A percentile compares a stretch with the other conserved stretches of the same genome.
Evolutionary conservation across 2,113 vertebrate genomes (phyloP).

Genomic region (Nasalis larvatus): DNA sequence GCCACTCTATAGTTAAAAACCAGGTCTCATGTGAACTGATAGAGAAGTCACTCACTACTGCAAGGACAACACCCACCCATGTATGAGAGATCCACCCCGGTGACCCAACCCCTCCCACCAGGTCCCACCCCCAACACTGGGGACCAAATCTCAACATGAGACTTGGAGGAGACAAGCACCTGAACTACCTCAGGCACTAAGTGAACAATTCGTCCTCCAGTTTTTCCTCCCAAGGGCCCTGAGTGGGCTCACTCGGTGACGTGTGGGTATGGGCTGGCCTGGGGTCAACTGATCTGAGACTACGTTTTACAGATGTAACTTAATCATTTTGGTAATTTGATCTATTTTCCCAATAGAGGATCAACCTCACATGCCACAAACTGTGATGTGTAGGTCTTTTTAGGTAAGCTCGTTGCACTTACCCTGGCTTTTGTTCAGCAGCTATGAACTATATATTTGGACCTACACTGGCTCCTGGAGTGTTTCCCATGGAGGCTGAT

Average conservation of each 20-base stretch:
- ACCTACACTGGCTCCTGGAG: accelerated
- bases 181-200: too few species aligned
- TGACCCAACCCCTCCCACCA: too few species aligned
- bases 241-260: neutral
- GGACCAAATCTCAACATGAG: too few species aligned
- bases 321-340: too few species aligned
- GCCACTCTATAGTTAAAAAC: too few species aligned
- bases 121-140: too few species aligned
- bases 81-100: too few species aligned
- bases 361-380: neutral
- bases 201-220: neutral
- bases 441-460: accelerated
- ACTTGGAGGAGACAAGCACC: too few species aligned
- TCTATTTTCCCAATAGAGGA: neutral
- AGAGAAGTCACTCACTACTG: too few species aligned
- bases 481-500: neutral
- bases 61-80: too few species aligned
- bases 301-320: neutral
- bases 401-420: accelerated
- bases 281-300: accelerated
- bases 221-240: accelerated
- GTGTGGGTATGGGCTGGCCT: neutral
- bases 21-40: too few species aligned
- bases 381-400: accelerated
- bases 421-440: accelerated